A percentile compares a stretch with the other conserved stretches of the same genome.
phyloP scores from a whole-genome alignment of 2,797 vertebrate species.

The Moxostoma hubbsi region DNA sequence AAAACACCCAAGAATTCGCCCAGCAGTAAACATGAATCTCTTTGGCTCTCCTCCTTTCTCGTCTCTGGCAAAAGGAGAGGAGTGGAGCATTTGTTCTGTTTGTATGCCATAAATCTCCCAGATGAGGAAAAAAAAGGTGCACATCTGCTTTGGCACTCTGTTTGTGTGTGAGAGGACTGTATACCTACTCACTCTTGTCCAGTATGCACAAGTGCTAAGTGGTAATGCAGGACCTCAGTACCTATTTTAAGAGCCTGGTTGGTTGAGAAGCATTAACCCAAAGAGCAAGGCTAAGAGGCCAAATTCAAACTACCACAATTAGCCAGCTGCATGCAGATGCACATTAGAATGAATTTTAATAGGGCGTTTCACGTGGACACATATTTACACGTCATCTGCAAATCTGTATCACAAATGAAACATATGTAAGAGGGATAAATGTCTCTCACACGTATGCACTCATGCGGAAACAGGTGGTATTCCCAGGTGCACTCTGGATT shows the following conservation, averaged over 20 bases:
- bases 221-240: conserved; percentile 52
- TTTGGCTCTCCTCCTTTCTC: conserved; percentile 23
- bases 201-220: conserved; percentile 20
- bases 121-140: conserved; percentile 42
- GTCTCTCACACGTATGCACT: conserved; percentile 24
- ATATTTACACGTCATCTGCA: conserved; percentile 15
- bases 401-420: conserved; percentile 32
- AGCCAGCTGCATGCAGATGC: conserved; percentile 80
- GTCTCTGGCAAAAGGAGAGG: conserved; percentile 38
- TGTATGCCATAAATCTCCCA: conserved; percentile 56
- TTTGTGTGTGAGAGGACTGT: conserved; percentile 52
- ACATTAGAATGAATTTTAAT: conserved; percentile 82
- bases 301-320: conserved; percentile 54
- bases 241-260: conserved; percentile 77
- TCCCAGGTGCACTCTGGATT: conserved; percentile 16
- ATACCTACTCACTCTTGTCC: conserved; percentile 36
- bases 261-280: conserved; percentile 73
- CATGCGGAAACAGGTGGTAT: conserved; percentile 13
- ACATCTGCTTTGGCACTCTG: conserved; percentile 68
- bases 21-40: conserved; percentile 43
- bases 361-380: conserved; percentile 62
- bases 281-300: conserved; percentile 53
- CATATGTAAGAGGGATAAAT: conserved; percentile 29
- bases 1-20: conserved; percentile 19
- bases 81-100: conserved; percentile 38